Evolutionary conservation across 1,140 invertebrate genomes (phyloP).

Genomic region (Dinothrombium tinctorium): DNA sequence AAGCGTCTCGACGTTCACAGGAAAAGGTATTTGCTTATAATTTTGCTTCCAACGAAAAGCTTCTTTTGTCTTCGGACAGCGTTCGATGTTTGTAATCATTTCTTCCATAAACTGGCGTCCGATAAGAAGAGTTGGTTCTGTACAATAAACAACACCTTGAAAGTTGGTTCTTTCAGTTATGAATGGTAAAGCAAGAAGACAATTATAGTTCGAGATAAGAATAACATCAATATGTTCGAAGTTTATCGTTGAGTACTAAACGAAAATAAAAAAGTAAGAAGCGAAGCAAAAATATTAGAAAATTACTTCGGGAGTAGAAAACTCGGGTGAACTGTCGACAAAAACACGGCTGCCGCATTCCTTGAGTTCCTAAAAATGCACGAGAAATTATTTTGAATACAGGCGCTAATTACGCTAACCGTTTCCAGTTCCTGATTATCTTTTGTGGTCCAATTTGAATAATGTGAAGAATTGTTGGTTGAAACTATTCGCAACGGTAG

Average conservation of each 20-base stretch:
- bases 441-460: constrained; percentile 46
- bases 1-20: constrained; percentile 10
- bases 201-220: constrained; percentile 87
- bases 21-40: constrained; percentile 14
- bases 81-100: constrained; percentile 68
- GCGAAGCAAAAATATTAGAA: background rate
- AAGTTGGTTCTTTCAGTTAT: constrained; percentile 87
- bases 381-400: constrained; percentile 12
- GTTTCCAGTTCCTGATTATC: constrained; percentile 48
- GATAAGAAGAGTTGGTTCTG: constrained; percentile 88
- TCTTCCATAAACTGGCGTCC: constrained; percentile 85
- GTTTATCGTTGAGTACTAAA: constrained; percentile 3
- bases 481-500: constrained; percentile 67
- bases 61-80: constrained; percentile 42
- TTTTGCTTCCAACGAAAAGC: constrained; percentile 29
- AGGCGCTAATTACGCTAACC: constrained; percentile 22
- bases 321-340: constrained; percentile 73
- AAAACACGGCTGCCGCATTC: constrained; percentile 70
- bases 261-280: constrained; percentile 1
- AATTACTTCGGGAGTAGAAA: constrained; percentile 45
- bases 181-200: constrained; percentile 83
- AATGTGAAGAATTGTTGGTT: constrained; percentile 40
- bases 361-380: constrained; percentile 45
- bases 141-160: constrained; percentile 79
- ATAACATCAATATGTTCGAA: constrained; percentile 56